These are phyloP conservation scores for Borostomias antarcticus DNA, from an alignment of 2,797 vertebrate genomes.

Conservation along the genomic window DNA sequence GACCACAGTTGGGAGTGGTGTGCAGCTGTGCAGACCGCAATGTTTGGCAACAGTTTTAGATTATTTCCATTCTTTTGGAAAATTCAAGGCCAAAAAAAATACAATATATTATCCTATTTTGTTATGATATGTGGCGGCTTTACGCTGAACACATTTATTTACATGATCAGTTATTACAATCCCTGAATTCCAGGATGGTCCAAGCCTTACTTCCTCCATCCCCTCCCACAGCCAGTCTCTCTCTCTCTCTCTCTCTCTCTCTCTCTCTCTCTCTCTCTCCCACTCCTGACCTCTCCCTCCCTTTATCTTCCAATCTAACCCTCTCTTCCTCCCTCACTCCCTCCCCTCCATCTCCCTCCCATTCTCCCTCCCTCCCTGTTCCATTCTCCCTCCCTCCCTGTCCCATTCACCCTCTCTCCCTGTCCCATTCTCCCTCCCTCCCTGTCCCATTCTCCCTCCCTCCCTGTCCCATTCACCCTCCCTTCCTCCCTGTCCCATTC, in stretches of 20 bases:
- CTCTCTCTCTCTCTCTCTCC: constrained; percentile 34
- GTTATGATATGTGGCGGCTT: too few relatives aligned
- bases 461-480: background rate
- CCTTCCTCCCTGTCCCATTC: background rate
- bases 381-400: background rate
- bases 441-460: constrained; percentile 5
- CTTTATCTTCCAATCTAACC: too few relatives aligned
- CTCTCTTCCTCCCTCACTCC: constrained; percentile 36
- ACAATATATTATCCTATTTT: too few relatives aligned
- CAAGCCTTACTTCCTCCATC: too few relatives aligned
- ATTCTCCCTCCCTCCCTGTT: constrained; percentile 17
- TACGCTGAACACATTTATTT: too few relatives aligned
- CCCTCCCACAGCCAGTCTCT: too few relatives aligned
- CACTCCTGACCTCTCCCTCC: background rate
- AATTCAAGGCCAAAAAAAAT: background rate
- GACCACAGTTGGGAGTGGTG: constrained; percentile 13
- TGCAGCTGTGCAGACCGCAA: too few relatives aligned
- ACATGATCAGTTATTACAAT: too few relatives aligned
- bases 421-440: constrained; percentile 20
- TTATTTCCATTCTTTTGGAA: background rate
- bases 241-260: too few relatives aligned
- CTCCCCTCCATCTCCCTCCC: constrained; percentile 4
- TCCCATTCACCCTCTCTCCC: constrained; percentile 19
- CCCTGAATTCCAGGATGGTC: too few relatives aligned
- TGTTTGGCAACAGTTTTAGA: background rate